Conservation (phyloP, 2,797 vertebrate genomes). For the Apogon hyalosoma region DNA sequence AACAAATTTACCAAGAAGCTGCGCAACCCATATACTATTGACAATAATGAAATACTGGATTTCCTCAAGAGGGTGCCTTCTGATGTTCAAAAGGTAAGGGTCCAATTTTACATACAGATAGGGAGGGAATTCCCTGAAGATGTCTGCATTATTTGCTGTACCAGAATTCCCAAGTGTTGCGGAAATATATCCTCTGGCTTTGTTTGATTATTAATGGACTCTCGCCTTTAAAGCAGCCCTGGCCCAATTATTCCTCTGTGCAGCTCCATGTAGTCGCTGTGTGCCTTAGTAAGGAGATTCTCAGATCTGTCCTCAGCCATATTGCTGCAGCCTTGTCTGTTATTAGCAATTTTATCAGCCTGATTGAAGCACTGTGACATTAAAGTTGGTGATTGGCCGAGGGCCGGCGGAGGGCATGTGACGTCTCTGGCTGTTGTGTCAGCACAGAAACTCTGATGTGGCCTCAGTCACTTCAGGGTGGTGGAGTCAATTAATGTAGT, state of each 20-base stretch:
- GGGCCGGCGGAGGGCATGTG: slow-evolving; percentile 53
- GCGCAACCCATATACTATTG: slow-evolving; percentile 92
- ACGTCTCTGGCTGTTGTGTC: slow-evolving; percentile 68
- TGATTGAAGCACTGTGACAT: slow-evolving; percentile 71
- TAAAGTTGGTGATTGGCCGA: slow-evolving; percentile 67
- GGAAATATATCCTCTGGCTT: slow-evolving; percentile 82
- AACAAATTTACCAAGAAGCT: slow-evolving; percentile 99
- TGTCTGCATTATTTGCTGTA: slow-evolving; percentile 83
- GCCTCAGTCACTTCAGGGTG: slow-evolving; percentile 77
- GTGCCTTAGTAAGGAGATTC: slow-evolving; percentile 57
- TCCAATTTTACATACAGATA: slow-evolving; percentile 84
- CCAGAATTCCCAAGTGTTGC: slow-evolving; percentile 82
- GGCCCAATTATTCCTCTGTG: slow-evolving; percentile 82
- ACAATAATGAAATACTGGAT: slow-evolving; percentile 95
- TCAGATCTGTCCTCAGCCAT: slow-evolving; percentile 73
- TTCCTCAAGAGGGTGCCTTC: slow-evolving; percentile 98
- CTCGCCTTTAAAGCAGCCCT: slow-evolving; percentile 75
- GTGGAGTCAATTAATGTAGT: slow-evolving; percentile 81
- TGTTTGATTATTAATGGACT: slow-evolving; percentile 88
- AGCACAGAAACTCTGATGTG: slow-evolving; percentile 71
- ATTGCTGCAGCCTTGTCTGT: slow-evolving; percentile 63
- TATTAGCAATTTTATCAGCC: slow-evolving; percentile 76
- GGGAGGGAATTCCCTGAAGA: slow-evolving; percentile 82
- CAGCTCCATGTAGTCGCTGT: slow-evolving; percentile 63
- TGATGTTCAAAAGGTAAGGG: slow-evolving; percentile 97